A percentile compares a stretch with the other conserved stretches of the same genome.
Evolutionary conservation across 2,113 vertebrate species (phyloP).

Genomic region (Dasypus novemcinctus): DNA sequence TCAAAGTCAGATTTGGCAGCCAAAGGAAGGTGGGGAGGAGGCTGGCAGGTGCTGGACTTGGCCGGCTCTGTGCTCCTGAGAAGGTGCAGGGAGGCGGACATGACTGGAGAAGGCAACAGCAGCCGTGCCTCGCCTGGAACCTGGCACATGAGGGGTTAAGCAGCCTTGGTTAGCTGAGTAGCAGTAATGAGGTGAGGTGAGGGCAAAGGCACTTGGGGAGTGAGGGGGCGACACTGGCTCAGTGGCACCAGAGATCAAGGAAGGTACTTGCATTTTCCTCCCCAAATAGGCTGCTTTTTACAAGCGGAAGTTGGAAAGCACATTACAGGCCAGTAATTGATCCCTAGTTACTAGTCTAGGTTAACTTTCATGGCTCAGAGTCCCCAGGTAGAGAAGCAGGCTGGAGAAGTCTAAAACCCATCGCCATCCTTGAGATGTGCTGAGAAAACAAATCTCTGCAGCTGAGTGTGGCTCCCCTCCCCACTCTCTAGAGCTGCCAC

Average conservation of each 20-base stretch:
- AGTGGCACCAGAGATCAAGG: not conserved
- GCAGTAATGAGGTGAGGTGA: not conserved
- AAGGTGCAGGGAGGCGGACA: not conserved
- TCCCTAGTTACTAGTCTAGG: not conserved
- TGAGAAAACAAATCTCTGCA: not conserved
- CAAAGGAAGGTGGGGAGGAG: constrained; percentile 31
- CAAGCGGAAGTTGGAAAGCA: not conserved
- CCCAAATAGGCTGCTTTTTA: constrained; percentile 15
- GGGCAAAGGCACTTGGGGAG: not conserved
- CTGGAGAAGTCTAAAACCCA: not conserved
- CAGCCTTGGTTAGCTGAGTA: not conserved
- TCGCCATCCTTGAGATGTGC: not conserved
- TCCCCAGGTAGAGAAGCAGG: not conserved
- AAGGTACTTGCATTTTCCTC: constrained; percentile 25
- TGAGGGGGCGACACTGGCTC: not conserved
- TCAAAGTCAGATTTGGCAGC: constrained; percentile 71
- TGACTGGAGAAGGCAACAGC: not conserved
- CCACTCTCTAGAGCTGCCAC: not conserved
- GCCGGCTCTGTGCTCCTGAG: not conserved
- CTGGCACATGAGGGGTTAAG: not conserved
- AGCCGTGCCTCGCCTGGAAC: not conserved
- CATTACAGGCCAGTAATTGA: not conserved
- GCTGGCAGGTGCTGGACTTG: constrained; percentile 61
- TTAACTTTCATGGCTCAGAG: constrained; percentile 3
- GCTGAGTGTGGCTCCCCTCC: not conserved